Percentiles rank a stretch among this genome's conserved stretches.
phyloP scores from a whole-genome alignment of 2,888 invertebrate species.

The Polietes domitor region DNA sequence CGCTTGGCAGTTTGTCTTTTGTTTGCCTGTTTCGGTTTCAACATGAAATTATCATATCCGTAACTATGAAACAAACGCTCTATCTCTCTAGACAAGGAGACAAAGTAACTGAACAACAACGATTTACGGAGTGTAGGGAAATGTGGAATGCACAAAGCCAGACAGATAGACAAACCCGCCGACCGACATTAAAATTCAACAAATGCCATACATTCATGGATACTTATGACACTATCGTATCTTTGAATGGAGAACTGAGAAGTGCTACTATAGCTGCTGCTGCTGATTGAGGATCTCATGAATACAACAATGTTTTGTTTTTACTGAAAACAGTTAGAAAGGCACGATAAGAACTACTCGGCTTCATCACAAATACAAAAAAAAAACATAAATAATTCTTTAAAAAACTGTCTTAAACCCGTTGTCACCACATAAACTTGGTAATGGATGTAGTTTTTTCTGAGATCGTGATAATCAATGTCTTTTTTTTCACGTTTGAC shows the following conservation, averaged over 20 bases:
- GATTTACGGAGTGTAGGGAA: neutral
- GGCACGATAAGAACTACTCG: slow-evolving; percentile 3
- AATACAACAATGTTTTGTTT: neutral
- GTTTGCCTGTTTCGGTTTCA: neutral
- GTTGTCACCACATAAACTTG: slow-evolving; percentile 16
- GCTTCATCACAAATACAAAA: neutral
- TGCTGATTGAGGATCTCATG: slow-evolving; percentile 12
- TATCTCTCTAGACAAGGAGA: neutral
- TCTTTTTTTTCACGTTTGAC: no score
- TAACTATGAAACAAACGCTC: slow-evolving; percentile 12
- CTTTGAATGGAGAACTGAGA: slow-evolving; percentile 3
- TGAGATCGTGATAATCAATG: no score
- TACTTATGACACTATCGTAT: slow-evolving; percentile 17
- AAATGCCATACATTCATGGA: slow-evolving; percentile 10
- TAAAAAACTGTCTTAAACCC: neutral
- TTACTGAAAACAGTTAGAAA: slow-evolving; percentile 16
- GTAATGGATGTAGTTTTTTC: no score
- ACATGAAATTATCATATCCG: slow-evolving; percentile 28
- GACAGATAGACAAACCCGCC: neutral
- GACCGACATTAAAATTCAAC: slow-evolving; percentile 12
- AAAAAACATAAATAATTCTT: neutral
- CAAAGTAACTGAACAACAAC: neutral
- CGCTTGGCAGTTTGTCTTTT: neutral
- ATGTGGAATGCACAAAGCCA: neutral
- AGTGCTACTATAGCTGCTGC: neutral